These are phyloP conservation scores for Platysternon megacephalum DNA, from an alignment of 2,113 vertebrate genomes.

Conservation along the genomic window DNA sequence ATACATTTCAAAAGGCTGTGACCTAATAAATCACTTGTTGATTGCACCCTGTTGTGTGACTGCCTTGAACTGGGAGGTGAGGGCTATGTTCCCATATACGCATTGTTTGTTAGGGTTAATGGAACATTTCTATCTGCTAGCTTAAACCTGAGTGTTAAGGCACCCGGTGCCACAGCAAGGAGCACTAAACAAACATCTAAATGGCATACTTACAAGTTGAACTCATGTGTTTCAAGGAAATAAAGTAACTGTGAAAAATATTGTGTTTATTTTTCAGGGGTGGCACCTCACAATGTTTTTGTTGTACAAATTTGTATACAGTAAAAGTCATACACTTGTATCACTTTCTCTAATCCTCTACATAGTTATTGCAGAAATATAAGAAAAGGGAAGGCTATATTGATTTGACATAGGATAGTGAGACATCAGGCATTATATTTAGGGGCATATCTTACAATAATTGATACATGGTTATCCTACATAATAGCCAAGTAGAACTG, in stretches of 20 bases:
- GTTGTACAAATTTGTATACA: neutral
- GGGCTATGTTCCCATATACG: neutral
- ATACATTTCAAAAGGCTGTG: neutral
- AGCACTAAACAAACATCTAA: neutral
- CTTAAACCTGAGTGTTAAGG: neutral
- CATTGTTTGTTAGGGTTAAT: neutral
- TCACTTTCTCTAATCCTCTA: neutral
- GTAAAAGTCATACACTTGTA: neutral
- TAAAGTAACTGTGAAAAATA: neutral
- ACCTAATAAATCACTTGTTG: neutral
- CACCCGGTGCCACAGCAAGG: neutral
- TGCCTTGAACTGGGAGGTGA: neutral
- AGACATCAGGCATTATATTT: neutral
- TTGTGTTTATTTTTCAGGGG: rapidly evolving
- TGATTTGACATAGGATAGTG: neutral
- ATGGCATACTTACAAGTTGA: rapidly evolving
- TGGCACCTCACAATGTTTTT: neutral
- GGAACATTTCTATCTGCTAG: neutral
- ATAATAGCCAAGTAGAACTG: too few relatives aligned
- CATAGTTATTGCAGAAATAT: neutral
- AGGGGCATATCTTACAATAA: neutral
- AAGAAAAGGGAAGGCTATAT: neutral
- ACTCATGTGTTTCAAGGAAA: neutral
- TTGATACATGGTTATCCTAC: too few relatives aligned
- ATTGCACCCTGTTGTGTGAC: neutral